Evolutionary conservation across 2,888 invertebrate species (phyloP), one percentile per base, ranked within the genome.

Genomic region (Hirtodrosophila alboralis): DNA sequence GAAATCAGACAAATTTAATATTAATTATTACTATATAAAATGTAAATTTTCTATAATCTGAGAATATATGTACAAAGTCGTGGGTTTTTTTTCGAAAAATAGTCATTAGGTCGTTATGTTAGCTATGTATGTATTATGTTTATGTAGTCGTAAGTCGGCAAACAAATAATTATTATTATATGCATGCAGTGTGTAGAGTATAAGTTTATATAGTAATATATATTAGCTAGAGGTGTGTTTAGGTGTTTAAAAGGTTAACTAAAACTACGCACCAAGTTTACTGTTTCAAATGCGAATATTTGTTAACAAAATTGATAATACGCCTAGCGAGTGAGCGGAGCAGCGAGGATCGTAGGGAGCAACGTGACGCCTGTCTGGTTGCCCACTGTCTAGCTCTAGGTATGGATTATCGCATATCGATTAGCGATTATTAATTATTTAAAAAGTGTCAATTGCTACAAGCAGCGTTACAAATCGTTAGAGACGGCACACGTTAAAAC

Each of bases 261-360:
- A 64, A 76, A 59, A 72, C 86, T 78, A 86, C 78, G 86, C 78
- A 78, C 78, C 78, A 59, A 58, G 59, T 71, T 54, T 49, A 34
- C 41, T 36, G 43, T 57, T 74, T 27, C 21, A 47, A 49, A 44
- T 44, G 36, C 53, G 53, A 60, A 33, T 57, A 48, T 43, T 80
- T 51, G 60, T 86, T 86, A 78, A 59, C 76, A 64, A 52, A 70
- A 84, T 44, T 74, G 48, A 61, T 76, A 56, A 57, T 44, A 76
- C 52, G 73, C 66, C 41, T 76, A 71, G 49, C 43, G 43, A 52
- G 48, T 28, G 31, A 45, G 36, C 18, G 58, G 61, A 74, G 61
- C 75, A 58, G 63, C 51, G 57, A 58, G 66, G 67, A 71, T 68
- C 54, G 34, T 34, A 21, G 30, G 44, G 28, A 13, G 45, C 53